A percentile compares a stretch with the other conserved stretches of the same genome.
phyloP scores from a whole-genome alignment of 2,888 invertebrate genomes.

The Chrysolina haemoptera region DNA sequence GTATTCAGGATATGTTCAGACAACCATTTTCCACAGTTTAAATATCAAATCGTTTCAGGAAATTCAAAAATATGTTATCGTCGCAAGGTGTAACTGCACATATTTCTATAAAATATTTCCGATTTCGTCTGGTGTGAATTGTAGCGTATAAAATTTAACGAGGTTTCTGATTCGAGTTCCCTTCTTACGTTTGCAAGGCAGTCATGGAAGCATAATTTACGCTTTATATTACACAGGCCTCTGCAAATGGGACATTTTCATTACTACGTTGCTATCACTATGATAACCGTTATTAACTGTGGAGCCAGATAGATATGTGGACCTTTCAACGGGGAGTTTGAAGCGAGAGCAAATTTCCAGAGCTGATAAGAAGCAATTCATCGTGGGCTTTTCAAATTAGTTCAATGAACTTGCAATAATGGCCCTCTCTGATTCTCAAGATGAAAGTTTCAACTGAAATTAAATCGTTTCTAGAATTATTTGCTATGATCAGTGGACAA shows the following conservation, averaged over 20 bases:
- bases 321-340: conserved; percentile 63
- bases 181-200: conserved; percentile 51
- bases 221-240: conserved; percentile 64
- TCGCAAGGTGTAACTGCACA: conserved; percentile 12
- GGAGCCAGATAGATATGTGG: conserved; percentile 62
- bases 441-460: neutral
- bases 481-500: no score
- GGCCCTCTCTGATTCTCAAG: neutral
- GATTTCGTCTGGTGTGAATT: conserved; percentile 37
- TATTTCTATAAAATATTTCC: conserved; percentile 23
- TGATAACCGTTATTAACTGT: conserved; percentile 66
- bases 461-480: no score
- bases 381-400: conserved; percentile 51
- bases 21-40: no score
- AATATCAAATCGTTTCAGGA: neutral
- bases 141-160: conserved; percentile 52
- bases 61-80: neutral
- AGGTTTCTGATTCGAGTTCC: conserved; percentile 35
- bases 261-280: conserved; percentile 63
- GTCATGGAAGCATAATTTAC: conserved; percentile 61
- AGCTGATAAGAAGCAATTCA: conserved; percentile 55
- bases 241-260: conserved; percentile 65
- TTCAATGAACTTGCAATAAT: conserved; percentile 50
- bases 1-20: no score
- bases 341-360: conserved; percentile 52